Evolutionary conservation across 2,797 vertebrate species (phyloP), one percentile per base, ranked within the genome.

Genomic region (Falco peregrinus): DNA sequence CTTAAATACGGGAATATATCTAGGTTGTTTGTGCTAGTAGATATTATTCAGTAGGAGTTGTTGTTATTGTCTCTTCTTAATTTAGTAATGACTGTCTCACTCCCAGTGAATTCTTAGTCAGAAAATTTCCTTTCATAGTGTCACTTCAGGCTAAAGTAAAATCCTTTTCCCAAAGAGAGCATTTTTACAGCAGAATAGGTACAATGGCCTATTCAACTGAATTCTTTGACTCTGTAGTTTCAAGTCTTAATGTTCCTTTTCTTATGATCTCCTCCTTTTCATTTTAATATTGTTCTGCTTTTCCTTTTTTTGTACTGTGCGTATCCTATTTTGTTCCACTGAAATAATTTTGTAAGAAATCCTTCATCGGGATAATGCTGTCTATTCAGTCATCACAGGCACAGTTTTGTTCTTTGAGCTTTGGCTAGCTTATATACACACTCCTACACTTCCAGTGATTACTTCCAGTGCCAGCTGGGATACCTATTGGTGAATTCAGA

Each of bases 401-500:
- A 69, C 20, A 53, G 64, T 93, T 93, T 82, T 93, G 68, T 92
- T 91, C 65, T 86, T 48, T 64, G 77, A 77, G 63, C 84, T 85
- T 84, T 89, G 90, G 53, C 84, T 95, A 64, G 48, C 68, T 89
- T 68, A 83, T 74, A 84, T 64, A 77, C 48, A 90, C 67, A 83
- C 85, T 93, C 88, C 86, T 92, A 75, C 68, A 76, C 76, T 92
- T 94, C 60, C 85, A 95, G 76, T 25, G 80, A 82, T 89, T 96
- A 67, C 77, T 95, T 90, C 56, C 93, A 92, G 69, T 94, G 95
- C 92, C 96, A 96, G 84, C 91, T 96, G 95, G 86, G 84, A 88
- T 96, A 87, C 89, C 91, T 96, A 76, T 37, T 90, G 93, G 82
- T 90, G 71, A 97, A 81, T 91, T 96, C 71, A 94, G 82, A 93